Evolutionary conservation across 2,888 invertebrate genomes (phyloP).

Genomic region (Erebia epiphron): DNA sequence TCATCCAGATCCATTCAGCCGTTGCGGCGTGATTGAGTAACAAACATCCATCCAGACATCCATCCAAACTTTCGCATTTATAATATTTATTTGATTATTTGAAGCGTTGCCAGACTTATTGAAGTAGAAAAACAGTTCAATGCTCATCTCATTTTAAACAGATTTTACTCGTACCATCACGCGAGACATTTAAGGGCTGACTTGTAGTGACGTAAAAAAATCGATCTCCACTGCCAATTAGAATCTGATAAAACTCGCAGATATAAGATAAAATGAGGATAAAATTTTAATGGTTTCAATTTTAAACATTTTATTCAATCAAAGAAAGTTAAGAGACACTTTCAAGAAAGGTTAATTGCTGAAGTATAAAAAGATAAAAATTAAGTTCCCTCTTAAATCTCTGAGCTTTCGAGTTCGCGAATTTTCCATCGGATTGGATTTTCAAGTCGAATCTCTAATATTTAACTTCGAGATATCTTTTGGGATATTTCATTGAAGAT

Average conservation of each 20-base stretch:
- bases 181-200: too few relatives aligned
- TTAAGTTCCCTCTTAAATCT: constrained; percentile 42
- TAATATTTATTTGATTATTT: too few relatives aligned
- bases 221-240: neutral
- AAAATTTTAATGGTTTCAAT: neutral
- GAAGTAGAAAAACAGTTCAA: too few relatives aligned
- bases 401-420: constrained; percentile 44
- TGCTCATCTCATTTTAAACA: too few relatives aligned
- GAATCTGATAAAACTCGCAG: neutral
- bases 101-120: too few relatives aligned
- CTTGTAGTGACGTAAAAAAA: too few relatives aligned
- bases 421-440: constrained; percentile 29
- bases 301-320: constrained; percentile 31
- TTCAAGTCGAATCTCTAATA: constrained; percentile 30
- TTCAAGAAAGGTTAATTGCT: constrained; percentile 48
- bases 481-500: constrained; percentile 26
- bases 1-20: too few relatives aligned
- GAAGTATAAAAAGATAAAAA: constrained; percentile 52
- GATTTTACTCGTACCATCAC: too few relatives aligned
- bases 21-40: too few relatives aligned
- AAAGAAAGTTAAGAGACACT: constrained; percentile 40
- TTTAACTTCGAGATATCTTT: constrained; percentile 22
- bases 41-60: too few relatives aligned
- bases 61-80: too few relatives aligned
- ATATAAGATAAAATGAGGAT: neutral